Evolutionary conservation across 2,797 vertebrate genomes (phyloP), one percentile per base, ranked within the genome.

Genomic region (Sebastes kiyomatsui): DNA sequence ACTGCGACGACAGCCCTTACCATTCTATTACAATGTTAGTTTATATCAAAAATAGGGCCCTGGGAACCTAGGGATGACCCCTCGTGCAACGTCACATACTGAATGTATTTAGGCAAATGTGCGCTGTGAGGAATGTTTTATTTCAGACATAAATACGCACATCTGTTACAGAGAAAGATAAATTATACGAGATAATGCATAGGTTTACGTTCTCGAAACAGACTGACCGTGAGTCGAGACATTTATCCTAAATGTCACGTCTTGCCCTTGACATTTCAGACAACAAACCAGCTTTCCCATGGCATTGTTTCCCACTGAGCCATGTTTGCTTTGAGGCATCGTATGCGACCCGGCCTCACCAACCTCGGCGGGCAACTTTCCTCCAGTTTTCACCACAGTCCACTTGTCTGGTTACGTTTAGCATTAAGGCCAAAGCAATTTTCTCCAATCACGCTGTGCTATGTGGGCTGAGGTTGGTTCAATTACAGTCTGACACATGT

Each of bases 341-440:
- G 6, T 77, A 55, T 52, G 58, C 42, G n/a, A 18, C 52, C 38
- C 7, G 67, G 73, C 46, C 49, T 67, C 54, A 9, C 61, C 18
- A 4, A 49, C 20, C 20, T 52, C 49, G 8, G 49, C 4, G 49
- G 49, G 38, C 0, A 25, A 2, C n/a, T 35, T 11, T 35, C 46
- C 22, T 55, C 70, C 32, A 27, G 10, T 12, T 14, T 14, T 52
- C 52, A 7, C 77, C 75, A 5, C 80, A 38, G 49, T 1, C 11
- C 4, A 28, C 56, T 49, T 8, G 74, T 80, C 67, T 82, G 86
- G 62, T 65, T 82, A 67, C 28, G 22, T 74, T 82, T 59, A 80
- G 55, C 73, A 64, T 76, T 42, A 72, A 80, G 78, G 59, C 32
- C 77, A 46, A 14, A 61, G 82, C 70, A 55, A 71, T 85, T 86